These are phyloP conservation scores for Zosterops lateralis DNA, from an alignment of 2,113 vertebrate genomes.

Conservation along the genomic window DNA sequence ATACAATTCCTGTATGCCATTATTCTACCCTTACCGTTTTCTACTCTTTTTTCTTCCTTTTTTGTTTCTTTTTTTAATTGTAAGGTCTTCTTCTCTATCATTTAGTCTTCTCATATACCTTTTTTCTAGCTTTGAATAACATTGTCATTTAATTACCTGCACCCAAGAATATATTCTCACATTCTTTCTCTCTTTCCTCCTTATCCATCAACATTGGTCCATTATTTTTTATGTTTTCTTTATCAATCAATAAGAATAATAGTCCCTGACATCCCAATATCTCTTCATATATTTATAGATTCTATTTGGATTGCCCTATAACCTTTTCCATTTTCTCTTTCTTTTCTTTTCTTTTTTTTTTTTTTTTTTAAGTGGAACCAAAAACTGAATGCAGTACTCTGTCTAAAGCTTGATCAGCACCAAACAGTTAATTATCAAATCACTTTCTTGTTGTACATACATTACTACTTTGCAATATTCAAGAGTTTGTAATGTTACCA, in stretches of 20 bases:
- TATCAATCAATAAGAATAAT: neutral
- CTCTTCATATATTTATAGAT: neutral
- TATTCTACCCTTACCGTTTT: neutral
- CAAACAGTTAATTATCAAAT: neutral
- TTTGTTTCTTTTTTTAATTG: neutral
- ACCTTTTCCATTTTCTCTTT: neutral
- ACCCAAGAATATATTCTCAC: neutral
- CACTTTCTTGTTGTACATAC: neutral
- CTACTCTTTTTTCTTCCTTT: accelerated
- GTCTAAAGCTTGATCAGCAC: neutral
- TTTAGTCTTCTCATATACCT: neutral
- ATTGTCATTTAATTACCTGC: neutral
- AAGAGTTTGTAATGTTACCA: neutral
- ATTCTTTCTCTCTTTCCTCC: neutral
- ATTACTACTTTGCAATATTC: neutral
- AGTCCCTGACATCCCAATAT: neutral
- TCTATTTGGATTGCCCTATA: neutral
- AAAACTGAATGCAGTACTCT: neutral
- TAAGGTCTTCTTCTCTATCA: neutral
- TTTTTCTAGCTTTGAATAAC: neutral
- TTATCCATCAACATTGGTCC: neutral
- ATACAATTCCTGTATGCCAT: neutral
- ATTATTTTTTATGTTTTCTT: neutral
- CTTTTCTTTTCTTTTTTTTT: neutral
- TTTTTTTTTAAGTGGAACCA: neutral